Conservation (phyloP, 2,113 vertebrate species). For the Mormyrus iriodes region DNA sequence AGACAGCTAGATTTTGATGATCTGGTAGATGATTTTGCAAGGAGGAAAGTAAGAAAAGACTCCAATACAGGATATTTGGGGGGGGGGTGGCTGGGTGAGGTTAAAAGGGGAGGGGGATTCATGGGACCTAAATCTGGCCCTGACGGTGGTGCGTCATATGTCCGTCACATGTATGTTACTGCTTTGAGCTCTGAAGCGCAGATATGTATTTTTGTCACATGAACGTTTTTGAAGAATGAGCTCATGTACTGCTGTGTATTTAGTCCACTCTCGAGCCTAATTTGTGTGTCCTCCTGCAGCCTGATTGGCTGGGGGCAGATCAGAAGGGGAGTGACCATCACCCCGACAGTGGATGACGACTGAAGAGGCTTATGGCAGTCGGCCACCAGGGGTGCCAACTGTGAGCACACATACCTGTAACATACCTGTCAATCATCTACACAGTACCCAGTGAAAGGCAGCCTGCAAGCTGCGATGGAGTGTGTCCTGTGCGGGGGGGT, state of each 20-base stretch:
- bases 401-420: constrained; percentile 28
- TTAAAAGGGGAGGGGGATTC: too few species aligned
- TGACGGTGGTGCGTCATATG: not conserved
- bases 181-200: not conserved
- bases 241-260: not conserved
- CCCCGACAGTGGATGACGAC: constrained; percentile 94
- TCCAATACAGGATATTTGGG: too few species aligned
- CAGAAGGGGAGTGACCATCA: constrained; percentile 98
- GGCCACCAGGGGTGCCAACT: constrained; percentile 2
- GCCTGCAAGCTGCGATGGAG: constrained; percentile 10
- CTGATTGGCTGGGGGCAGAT: constrained; percentile 99
- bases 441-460: not conserved
- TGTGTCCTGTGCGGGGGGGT: constrained; percentile 9
- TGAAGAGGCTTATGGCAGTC: constrained; percentile 54
- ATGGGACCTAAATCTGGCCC: too few species aligned
- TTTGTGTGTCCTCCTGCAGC: constrained; percentile 52
- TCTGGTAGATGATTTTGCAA: too few species aligned
- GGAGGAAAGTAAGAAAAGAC: too few species aligned
- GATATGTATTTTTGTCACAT: not conserved
- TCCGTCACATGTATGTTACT: not conserved
- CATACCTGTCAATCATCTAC: constrained; percentile 28
- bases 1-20: too few species aligned
- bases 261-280: not conserved
- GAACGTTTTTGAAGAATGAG: not conserved
- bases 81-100: too few species aligned